phyloP scores from a whole-genome alignment of 53 echinoderm and acorn worm genomes.

The Arbacia lixula region DNA sequence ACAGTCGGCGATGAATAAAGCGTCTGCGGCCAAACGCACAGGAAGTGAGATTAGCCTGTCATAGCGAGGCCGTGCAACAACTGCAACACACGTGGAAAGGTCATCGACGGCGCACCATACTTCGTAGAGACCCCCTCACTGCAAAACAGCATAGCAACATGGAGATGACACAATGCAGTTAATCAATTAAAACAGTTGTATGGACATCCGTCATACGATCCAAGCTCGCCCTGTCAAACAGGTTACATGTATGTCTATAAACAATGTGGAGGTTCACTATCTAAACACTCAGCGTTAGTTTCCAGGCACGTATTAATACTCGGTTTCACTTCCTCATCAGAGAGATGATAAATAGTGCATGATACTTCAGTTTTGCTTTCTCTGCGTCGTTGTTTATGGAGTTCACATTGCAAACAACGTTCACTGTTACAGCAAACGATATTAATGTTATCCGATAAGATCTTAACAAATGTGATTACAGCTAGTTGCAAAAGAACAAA shows the following conservation, averaged over 20 bases:
- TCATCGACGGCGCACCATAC: background rate
- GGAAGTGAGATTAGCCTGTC: conserved; percentile 56
- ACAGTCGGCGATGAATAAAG: conserved; percentile 50
- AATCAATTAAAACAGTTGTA: conserved; percentile 47
- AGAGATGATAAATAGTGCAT: no score
- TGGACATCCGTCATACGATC: conserved; percentile 27
- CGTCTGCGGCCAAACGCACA: conserved; percentile 51
- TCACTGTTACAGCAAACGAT: no score
- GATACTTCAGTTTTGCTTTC: no score
- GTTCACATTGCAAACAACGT: no score
- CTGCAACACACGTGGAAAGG: conserved; percentile 20
- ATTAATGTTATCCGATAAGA: no score
- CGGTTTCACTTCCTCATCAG: conserved; percentile 1
- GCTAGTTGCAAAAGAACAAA: no score
- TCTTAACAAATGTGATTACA: no score
- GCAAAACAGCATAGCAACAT: conserved; percentile 20
- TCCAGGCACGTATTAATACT: no score
- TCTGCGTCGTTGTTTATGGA: conserved; percentile 20
- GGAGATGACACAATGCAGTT: conserved; percentile 26
- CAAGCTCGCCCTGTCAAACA: conserved; percentile 16
- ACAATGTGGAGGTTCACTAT: no score
- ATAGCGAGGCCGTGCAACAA: conserved; percentile 4
- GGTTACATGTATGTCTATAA: no score
- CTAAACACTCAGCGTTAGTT: no score
- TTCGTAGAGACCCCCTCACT: background rate